phyloP scores from a whole-genome alignment of 2,113 vertebrate species.

The Symphodus melops region DNA sequence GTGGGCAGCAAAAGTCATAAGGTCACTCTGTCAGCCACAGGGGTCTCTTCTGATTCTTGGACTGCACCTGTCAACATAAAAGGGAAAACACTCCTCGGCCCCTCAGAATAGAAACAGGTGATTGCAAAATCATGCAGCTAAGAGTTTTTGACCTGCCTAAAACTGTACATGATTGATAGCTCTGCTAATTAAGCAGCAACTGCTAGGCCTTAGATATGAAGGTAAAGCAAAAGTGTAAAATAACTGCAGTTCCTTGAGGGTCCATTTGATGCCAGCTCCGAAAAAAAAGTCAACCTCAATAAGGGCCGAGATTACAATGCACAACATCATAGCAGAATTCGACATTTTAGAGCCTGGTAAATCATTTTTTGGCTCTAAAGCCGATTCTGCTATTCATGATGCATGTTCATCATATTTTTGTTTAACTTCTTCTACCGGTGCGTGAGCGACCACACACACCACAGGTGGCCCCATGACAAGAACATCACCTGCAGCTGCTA shows the following conservation, averaged over 20 bases:
- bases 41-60: neutral
- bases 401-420: too few species aligned
- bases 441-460: too few species aligned
- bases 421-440: too few species aligned
- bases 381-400: too few species aligned
- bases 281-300: neutral
- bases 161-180: constrained; percentile 2
- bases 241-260: neutral
- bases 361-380: too few species aligned
- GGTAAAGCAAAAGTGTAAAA: too few species aligned
- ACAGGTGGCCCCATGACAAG: too few species aligned
- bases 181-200: neutral
- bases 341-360: too few species aligned
- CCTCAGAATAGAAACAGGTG: constrained; percentile 28
- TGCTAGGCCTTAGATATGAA: too few species aligned
- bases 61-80: constrained; percentile 50
- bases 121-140: neutral
- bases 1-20: constrained; percentile 42
- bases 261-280: neutral
- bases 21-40: constrained; percentile 57
- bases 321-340: too few species aligned
- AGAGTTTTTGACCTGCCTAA: constrained; percentile 1
- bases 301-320: too few species aligned
- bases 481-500: too few species aligned
- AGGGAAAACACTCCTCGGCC: constrained; percentile 1